phyloP scores from a whole-genome alignment of 2,888 invertebrate species.

The Andrena chrysosceles region DNA sequence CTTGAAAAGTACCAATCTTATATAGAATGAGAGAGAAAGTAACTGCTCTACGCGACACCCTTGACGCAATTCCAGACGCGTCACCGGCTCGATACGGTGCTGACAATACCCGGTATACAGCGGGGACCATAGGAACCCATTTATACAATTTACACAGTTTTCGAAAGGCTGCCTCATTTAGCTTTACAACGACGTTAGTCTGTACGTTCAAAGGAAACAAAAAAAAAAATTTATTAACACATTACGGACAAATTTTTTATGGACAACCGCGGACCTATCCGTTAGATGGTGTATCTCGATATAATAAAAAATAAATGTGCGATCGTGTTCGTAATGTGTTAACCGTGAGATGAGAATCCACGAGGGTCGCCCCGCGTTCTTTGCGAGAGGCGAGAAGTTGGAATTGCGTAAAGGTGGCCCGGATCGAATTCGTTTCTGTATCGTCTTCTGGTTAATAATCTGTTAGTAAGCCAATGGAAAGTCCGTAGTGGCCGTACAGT shows the following conservation, averaged over 20 bases:
- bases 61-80: conserved; percentile 71
- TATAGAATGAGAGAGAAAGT: conserved; percentile 69
- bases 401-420: conserved; percentile 71
- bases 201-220: neutral
- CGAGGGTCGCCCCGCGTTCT: neutral
- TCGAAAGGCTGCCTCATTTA: too few species aligned
- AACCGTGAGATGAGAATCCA: conserved; percentile 1
- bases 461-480: conserved; percentile 73
- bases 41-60: conserved; percentile 46
- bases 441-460: conserved; percentile 69
- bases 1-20: conserved; percentile 31
- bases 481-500: conserved; percentile 69
- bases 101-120: neutral
- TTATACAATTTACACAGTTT: conserved; percentile 22
- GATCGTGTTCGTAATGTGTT: conserved; percentile 39
- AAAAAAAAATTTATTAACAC: conserved; percentile 21
- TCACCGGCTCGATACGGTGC: neutral
- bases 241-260: conserved; percentile 30
- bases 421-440: conserved; percentile 45
- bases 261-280: too few species aligned
- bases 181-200: neutral
- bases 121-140: neutral
- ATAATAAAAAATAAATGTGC: conserved; percentile 31
- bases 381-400: neutral
- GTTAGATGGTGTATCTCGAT: neutral